Evolutionary conservation across 30 jellyfish, hydroid and myxozoan genomes (phyloP).

Genomic region (Hydractinia echinata): DNA sequence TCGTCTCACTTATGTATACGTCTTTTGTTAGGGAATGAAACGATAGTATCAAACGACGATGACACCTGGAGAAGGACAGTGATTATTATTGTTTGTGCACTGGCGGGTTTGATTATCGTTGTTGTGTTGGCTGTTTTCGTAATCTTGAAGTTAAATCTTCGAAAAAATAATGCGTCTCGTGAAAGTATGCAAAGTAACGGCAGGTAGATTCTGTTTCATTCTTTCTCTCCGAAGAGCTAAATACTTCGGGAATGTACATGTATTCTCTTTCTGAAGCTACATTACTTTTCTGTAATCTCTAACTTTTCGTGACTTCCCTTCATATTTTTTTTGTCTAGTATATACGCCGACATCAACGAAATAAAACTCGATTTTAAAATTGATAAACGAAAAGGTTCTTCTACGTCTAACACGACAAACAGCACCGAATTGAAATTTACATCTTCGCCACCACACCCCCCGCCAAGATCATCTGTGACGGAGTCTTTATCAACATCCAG

Average conservation of each 20-base stretch:
- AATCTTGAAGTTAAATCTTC: not conserved
- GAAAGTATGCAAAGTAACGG: no score
- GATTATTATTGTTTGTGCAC: not conserved
- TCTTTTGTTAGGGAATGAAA: not conserved
- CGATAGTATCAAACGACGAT: not conserved
- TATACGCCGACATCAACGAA: constrained; percentile 30
- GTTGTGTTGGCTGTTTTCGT: not conserved
- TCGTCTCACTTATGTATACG: no score
- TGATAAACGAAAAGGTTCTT: not conserved
- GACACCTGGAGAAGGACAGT: not conserved
- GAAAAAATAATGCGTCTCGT: not conserved
- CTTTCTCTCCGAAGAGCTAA: no score
- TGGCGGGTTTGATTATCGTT: not conserved
- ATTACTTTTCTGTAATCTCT: no score
- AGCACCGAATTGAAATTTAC: not conserved
- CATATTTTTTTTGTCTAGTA: not conserved
- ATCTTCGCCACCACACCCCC: not conserved
- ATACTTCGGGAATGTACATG: no score
- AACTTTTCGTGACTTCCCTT: not conserved
- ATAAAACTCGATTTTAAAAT: not conserved
- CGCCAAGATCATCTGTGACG: constrained; percentile 8
- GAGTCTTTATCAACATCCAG: not conserved
- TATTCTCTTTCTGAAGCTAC: no score
- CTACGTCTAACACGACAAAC: not conserved
- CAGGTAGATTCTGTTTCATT: no score